Percentiles rank a stretch among this genome's conserved stretches.
Evolutionary conservation across 2,888 invertebrate species (phyloP).

Genomic region (Fabriciana adippe): DNA sequence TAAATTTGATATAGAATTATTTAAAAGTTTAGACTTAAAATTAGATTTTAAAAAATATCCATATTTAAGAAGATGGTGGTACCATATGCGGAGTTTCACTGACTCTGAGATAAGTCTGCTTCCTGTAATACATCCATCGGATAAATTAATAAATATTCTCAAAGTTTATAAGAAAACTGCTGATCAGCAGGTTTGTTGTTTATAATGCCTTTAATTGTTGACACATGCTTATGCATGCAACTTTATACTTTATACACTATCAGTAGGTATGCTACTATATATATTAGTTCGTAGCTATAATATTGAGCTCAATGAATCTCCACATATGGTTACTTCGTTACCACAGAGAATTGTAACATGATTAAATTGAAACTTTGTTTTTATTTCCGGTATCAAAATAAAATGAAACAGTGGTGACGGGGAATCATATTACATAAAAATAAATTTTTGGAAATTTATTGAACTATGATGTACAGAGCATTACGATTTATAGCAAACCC

Average conservation of each 20-base stretch:
- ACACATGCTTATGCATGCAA: constrained; percentile 23
- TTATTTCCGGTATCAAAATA: constrained; percentile 61
- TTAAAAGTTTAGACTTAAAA: constrained; percentile 56
- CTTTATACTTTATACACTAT: not conserved
- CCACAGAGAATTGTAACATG: constrained; percentile 43
- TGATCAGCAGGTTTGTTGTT: constrained; percentile 63
- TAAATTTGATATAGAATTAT: constrained; percentile 71
- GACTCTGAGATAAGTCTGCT: constrained; percentile 74
- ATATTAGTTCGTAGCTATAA: not conserved
- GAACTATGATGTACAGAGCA: constrained; percentile 66
- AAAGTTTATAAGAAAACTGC: constrained; percentile 51
- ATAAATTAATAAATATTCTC: constrained; percentile 48
- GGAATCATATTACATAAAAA: constrained; percentile 58
- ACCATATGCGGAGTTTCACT: constrained; percentile 83
- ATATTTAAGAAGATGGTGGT: constrained; percentile 83
- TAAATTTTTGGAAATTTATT: constrained; percentile 47
- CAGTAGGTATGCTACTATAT: too few species aligned
- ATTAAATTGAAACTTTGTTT: constrained; percentile 42
- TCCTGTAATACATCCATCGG: constrained; percentile 53
- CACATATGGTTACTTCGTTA: constrained; percentile 70
- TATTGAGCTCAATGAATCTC: constrained; percentile 50
- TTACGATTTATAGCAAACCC: constrained; percentile 56
- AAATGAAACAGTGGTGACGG: constrained; percentile 65
- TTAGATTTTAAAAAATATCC: constrained; percentile 65
- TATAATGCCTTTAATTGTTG: constrained; percentile 28